phyloP scores from a whole-genome alignment of 2,113 vertebrate genomes.

The Cavia porcellus region DNA sequence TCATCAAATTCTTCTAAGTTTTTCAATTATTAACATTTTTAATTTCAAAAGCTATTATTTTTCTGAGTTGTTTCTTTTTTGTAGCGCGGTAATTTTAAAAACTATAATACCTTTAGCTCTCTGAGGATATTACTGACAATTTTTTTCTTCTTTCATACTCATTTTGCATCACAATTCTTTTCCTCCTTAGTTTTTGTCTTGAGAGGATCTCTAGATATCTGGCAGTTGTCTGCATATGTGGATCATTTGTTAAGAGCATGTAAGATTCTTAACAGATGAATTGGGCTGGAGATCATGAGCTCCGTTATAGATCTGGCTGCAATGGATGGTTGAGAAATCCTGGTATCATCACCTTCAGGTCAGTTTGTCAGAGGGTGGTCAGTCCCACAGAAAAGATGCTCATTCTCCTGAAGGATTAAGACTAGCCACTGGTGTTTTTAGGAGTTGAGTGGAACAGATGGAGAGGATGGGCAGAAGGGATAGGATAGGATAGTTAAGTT shows the following conservation, averaged over 20 bases:
- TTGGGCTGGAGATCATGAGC: background rate
- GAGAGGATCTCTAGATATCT: background rate
- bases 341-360: background rate
- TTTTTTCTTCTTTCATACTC: constrained; percentile 3
- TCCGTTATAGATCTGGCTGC: background rate
- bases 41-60: constrained; percentile 55
- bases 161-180: constrained; percentile 25
- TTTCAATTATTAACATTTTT: constrained; percentile 51
- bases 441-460: background rate
- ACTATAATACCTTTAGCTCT: background rate
- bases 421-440: constrained; percentile 1
- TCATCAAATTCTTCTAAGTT: constrained; percentile 36
- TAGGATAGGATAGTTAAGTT: background rate
- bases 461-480: background rate
- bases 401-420: background rate
- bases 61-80: constrained; percentile 21
- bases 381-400: background rate
- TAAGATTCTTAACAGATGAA: background rate
- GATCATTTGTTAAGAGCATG: background rate
- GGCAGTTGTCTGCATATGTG: background rate
- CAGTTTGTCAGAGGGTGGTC: background rate
- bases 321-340: constrained; percentile 12
- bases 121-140: constrained; percentile 8
- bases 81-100: background rate
- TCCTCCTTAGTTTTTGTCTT: constrained; percentile 11